Conservation (phyloP, 2,113 vertebrate species). For the Etheostoma spectabile region DNA sequence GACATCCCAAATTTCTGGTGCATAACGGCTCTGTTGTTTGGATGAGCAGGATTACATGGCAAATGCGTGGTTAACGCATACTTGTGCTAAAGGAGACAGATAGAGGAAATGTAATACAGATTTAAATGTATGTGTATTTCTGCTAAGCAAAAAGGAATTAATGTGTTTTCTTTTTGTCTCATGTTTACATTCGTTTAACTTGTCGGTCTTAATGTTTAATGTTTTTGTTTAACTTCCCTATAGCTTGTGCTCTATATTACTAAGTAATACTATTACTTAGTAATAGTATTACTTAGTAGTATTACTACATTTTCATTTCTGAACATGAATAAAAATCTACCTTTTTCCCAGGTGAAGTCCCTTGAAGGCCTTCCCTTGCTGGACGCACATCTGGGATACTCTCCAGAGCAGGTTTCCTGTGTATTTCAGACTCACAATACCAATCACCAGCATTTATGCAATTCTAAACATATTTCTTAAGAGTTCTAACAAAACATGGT, state of each 20-base stretch:
- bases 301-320: not conserved
- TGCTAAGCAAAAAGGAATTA: not conserved
- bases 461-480: slow-evolving; percentile 1
- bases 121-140: not conserved
- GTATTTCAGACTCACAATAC: slow-evolving; percentile 8
- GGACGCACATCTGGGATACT: slow-evolving; percentile 67
- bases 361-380: slow-evolving; percentile 7
- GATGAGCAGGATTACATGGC: slow-evolving; percentile 77
- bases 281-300: not conserved
- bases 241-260: not conserved
- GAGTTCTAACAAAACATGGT: not conserved
- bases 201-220: not conserved
- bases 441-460: not conserved
- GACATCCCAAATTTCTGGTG: slow-evolving; percentile 80
- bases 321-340: slow-evolving; percentile 64
- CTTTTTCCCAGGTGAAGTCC: slow-evolving; percentile 78
- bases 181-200: not conserved
- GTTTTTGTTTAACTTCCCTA: not conserved
- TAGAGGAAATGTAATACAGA: slow-evolving; percentile 48
- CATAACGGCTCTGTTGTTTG: slow-evolving; percentile 77
- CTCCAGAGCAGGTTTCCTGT: slow-evolving; percentile 81
- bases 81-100: slow-evolving; percentile 78
- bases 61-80: slow-evolving; percentile 81
- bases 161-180: not conserved
- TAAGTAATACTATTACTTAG: not conserved